These are phyloP conservation scores for Xenopus laevis DNA, from an alignment of 2,113 vertebrate species.

Conservation along the genomic window DNA sequence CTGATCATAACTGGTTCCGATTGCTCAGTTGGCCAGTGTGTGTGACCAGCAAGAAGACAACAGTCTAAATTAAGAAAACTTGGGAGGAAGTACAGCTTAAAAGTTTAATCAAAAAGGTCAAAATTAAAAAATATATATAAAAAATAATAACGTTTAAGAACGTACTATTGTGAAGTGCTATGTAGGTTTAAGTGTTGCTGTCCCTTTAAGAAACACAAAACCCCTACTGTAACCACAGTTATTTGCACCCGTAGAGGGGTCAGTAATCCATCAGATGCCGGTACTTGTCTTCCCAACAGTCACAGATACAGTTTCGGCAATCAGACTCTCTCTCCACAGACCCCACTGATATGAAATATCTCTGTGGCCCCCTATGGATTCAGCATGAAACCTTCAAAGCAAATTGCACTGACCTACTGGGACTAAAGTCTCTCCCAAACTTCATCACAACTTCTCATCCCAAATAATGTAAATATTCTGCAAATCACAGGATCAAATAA, in stretches of 20 bases:
- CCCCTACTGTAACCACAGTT: not conserved
- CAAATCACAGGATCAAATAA: too few relatives aligned
- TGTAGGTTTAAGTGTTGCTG: not conserved
- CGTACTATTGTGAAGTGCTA: not conserved
- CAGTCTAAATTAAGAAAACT: too few relatives aligned
- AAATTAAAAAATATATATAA: too few relatives aligned
- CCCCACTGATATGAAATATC: not conserved
- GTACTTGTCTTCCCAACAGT: not conserved
- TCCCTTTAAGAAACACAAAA: not conserved
- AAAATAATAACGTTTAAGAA: too few relatives aligned
- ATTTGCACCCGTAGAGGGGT: not conserved
- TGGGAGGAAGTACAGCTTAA: too few relatives aligned
- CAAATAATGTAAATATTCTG: too few relatives aligned
- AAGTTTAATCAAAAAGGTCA: too few relatives aligned
- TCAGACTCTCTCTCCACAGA: conserved; percentile 14
- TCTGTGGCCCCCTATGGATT: not conserved
- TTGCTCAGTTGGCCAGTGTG: too few relatives aligned
- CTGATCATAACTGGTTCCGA: too few relatives aligned
- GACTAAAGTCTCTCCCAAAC: not conserved
- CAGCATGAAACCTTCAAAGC: conserved; percentile 15
- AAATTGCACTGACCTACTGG: conserved; percentile 8
- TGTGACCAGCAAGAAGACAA: too few relatives aligned
- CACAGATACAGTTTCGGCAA: conserved; percentile 20
- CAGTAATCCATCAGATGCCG: not conserved
- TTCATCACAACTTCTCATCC: too few relatives aligned